phyloP scores from a whole-genome alignment of 2,797 vertebrate species.

The Thaleichthys pacificus region DNA sequence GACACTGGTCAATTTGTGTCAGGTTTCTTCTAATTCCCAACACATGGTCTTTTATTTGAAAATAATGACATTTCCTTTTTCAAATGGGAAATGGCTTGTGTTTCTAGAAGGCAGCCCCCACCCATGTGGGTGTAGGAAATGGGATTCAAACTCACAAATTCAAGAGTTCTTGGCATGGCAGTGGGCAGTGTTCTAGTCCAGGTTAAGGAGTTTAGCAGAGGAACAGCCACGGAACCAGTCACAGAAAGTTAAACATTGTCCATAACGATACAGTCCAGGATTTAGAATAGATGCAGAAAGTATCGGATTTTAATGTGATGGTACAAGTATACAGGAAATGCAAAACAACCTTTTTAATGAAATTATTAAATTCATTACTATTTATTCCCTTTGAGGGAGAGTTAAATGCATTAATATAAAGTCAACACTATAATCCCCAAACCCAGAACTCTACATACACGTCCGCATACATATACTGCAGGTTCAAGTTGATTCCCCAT shows the following conservation, averaged over 20 bases:
- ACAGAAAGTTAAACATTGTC: slow-evolving; percentile 26
- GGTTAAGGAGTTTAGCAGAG: slow-evolving; percentile 52
- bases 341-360: no score
- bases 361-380: no score
- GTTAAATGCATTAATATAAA: no score
- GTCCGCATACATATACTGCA: neutral
- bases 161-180: slow-evolving; percentile 33
- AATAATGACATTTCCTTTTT: slow-evolving; percentile 43
- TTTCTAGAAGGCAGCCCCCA: slow-evolving; percentile 30
- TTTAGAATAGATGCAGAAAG: slow-evolving; percentile 35
- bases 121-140: slow-evolving; percentile 40
- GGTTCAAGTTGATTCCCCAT: neutral
- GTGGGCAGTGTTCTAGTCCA: slow-evolving; percentile 47
- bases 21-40: slow-evolving; percentile 38
- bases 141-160: slow-evolving; percentile 45
- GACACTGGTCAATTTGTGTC: slow-evolving; percentile 25
- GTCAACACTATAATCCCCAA: no score
- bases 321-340: neutral
- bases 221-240: slow-evolving; percentile 32
- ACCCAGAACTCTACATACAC: no score
- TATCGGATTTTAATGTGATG: no score
- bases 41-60: slow-evolving; percentile 37
- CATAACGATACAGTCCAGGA: slow-evolving; percentile 13
- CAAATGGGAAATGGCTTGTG: slow-evolving; percentile 41
- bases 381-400: no score